Percentiles rank a stretch among this genome's conserved stretches.
Conservation (phyloP, 2,797 vertebrate genomes). For the Galagoides demidoff region DNA sequence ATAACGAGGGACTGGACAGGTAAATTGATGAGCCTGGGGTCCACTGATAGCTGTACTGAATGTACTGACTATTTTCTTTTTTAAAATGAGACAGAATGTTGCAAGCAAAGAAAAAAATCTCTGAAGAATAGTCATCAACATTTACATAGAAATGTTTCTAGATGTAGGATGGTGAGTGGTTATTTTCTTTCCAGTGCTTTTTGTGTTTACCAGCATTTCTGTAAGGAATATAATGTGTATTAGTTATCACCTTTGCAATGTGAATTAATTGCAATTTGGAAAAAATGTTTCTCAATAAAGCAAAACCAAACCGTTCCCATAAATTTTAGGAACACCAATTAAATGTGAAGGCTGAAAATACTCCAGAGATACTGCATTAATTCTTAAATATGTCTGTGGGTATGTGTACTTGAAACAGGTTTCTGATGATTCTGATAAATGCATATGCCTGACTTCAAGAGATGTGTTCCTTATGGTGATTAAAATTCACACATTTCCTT, state of each 20-base stretch:
- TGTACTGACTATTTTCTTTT: background rate
- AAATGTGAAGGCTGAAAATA: background rate
- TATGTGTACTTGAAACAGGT: background rate
- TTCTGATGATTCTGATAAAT: slow-evolving; percentile 23
- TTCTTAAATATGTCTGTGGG: background rate
- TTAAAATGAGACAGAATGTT: background rate
- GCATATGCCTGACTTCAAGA: background rate
- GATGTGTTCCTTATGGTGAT: background rate
- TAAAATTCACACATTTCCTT: slow-evolving; percentile 31
- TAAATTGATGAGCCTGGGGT: background rate
- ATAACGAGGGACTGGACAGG: no score
- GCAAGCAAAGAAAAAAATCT: background rate
- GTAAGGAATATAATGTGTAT: background rate
- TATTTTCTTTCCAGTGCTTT: background rate
- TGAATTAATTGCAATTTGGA: slow-evolving; percentile 16
- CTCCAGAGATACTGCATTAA: background rate
- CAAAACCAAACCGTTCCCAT: background rate
- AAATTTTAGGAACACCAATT: slow-evolving; percentile 13
- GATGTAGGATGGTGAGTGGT: background rate
- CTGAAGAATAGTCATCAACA: background rate
- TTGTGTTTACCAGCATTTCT: slow-evolving; percentile 10
- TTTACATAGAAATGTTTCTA: background rate
- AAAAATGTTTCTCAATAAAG: background rate
- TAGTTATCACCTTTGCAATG: background rate
- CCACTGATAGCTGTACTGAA: background rate